Evolutionary conservation across 2,888 invertebrate species (phyloP).

Genomic region (Lasioglossum pauxillum): DNA sequence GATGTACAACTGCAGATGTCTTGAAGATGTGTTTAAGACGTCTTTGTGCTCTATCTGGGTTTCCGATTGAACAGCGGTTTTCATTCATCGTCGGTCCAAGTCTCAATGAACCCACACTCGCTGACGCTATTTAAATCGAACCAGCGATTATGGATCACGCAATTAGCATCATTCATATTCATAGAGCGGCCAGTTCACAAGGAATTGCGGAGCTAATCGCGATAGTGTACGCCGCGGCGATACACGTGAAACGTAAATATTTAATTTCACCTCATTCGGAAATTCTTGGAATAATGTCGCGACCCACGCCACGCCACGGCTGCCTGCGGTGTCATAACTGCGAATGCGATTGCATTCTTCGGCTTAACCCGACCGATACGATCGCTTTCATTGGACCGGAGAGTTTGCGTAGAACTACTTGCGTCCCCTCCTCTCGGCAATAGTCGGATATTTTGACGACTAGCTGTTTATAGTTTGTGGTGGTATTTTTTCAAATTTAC

Average conservation of each 20-base stretch:
- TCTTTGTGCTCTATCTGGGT: too few relatives aligned
- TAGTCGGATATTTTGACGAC: too few relatives aligned
- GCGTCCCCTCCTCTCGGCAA: too few relatives aligned
- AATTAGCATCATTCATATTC: conserved; percentile 56
- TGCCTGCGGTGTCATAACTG: not conserved
- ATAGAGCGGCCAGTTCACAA: conserved; percentile 42
- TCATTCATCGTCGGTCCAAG: not conserved
- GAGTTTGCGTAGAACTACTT: too few relatives aligned
- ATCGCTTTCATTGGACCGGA: not conserved
- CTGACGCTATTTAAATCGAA: conserved; percentile 19
- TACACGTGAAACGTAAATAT: conserved; percentile 36
- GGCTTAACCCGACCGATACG: not conserved
- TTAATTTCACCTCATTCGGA: conserved; percentile 31
- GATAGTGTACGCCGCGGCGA: conserved; percentile 34
- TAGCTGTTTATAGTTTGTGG: too few relatives aligned
- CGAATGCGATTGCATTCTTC: conserved; percentile 2
- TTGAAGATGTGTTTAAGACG: too few relatives aligned
- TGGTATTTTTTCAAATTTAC: too few relatives aligned
- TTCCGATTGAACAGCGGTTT: not conserved
- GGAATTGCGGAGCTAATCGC: conserved; percentile 38
- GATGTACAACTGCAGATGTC: too few relatives aligned
- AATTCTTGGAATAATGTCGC: conserved; percentile 10
- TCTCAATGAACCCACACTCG: conserved; percentile 28
- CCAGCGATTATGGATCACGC: conserved; percentile 26
- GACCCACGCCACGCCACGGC: not conserved